Base-by-base conservation (phyloP, 2,888 invertebrate species). In the Pristionchus fissidentatus region DNA sequence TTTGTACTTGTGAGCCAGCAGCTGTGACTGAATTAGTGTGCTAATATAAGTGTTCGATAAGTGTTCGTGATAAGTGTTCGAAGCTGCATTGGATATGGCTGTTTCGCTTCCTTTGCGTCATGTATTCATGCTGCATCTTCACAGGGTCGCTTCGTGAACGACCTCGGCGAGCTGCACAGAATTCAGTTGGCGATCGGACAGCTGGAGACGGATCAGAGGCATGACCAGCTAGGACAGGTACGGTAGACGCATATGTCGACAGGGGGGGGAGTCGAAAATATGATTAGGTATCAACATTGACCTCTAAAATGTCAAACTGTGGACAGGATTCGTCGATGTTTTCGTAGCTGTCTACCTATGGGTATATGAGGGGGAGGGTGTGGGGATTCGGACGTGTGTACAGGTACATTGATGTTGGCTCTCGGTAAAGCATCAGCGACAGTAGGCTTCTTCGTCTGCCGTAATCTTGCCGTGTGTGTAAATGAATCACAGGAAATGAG, bases 141-240 rank as follows among this genome's bases (percentile, higher is more conserved):
- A 5, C 79, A 89, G 86, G 91, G 90, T 19, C 87, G 90, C 13
- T 92, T 92, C 83, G 90, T 92, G 52, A 91, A 91, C 66, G 91
- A 92, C 60, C 79, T 92, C 41, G 87, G 88, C 46, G 92, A 92
- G 81, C 86, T 92, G n/a, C 92, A 92, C 78, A 87, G 91, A n/a
- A 84, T 90, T 26, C 91, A 92, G 73, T 35, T 88, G 77, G 87
- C 89, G 22, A 90, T 91, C 75, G 79, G 84, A 22, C 90, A 90
- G 73, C 81, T 92, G 83, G 90, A 91, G 75, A 83, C 84, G 8
- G 88, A 90, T 49, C 86, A 87, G 49, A 85, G 90, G 2, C 82
- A 77, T 19, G 91, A 91, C n/a, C 92, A 92, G 77, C 77, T 85
- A 26, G 60, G 43, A 55, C 84, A 86, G 22, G 89, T 87, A 60